Base-by-base conservation (phyloP, 2,888 invertebrate genomes). In the Proisotoma minuta region DNA sequence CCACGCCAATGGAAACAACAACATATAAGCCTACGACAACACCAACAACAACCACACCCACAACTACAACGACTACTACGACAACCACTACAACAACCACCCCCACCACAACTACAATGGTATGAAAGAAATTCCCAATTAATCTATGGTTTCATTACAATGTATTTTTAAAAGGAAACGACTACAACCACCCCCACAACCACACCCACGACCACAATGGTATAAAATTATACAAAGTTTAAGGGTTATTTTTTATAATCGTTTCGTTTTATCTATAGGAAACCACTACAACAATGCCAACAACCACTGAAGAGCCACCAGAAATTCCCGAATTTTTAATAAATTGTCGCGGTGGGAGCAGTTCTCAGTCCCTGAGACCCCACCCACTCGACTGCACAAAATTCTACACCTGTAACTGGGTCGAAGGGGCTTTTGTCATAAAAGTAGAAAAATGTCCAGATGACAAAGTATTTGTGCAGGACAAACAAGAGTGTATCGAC, bases 341-440 rank as follows among this genome's bases (percentile, higher is more conserved):
- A 20, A 61, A 50, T n/a, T 61, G 61, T n/a, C 12, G 57, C 34
- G 28, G 52, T 8, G 61, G 61, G n/a, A 60, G 60, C 4, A 62
- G 65, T 22, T 49, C 65, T 28, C 65, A 60, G 1, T 58, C 65
- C 59, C 64, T 71, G 39, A 60, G 71, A 15, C 64, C 73, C 18
- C 69, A 71, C 63, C 73, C 73, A 28, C 49, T 66, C 18, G 71
- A 73, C 43, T 73, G 73, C 27, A 43, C 58, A 12, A 70, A 67
- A 59, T 73, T 63, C 53, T 73, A 73, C 59, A 64, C 63, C 12
- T 73, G 73, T 50, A 66, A 68, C 22, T 73, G 65, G 64, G 60
- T 66, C 48, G 68, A 68, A 18, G 68, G 70, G 5, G 53, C 66
- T 1, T 73, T 73, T 63, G 50, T 66, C 43, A 71, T 73, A 18